phyloP scores from a whole-genome alignment of 2,797 vertebrate genomes.

The Liparis tanakae region DNA sequence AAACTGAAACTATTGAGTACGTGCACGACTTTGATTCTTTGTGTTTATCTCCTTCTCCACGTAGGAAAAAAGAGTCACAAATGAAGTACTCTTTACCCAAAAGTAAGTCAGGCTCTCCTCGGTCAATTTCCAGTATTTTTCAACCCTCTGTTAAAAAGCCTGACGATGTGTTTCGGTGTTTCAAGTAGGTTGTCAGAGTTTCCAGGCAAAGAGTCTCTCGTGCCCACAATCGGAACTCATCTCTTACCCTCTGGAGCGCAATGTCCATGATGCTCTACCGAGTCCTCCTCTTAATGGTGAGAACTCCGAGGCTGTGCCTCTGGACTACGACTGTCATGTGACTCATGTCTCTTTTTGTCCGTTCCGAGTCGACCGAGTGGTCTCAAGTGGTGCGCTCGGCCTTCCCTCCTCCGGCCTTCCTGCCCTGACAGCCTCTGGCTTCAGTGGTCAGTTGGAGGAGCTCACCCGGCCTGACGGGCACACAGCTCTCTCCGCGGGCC shows the following conservation, averaged over 20 bases:
- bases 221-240: slow-evolving; percentile 73
- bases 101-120: slow-evolving; percentile 74
- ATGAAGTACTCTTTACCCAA: slow-evolving; percentile 78
- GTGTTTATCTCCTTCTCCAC: slow-evolving; percentile 28
- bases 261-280: slow-evolving; percentile 73
- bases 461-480: slow-evolving; percentile 71
- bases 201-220: slow-evolving; percentile 76
- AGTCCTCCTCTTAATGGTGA: slow-evolving; percentile 84
- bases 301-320: slow-evolving; percentile 2
- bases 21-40: not conserved
- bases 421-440: slow-evolving; percentile 29
- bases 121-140: not conserved
- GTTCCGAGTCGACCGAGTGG: slow-evolving; percentile 21
- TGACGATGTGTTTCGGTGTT: slow-evolving; percentile 33
- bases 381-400: slow-evolving; percentile 4
- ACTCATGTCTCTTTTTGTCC: no score
- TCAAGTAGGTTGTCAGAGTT: slow-evolving; percentile 69
- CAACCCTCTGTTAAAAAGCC: not conserved
- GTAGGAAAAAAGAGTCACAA: slow-evolving; percentile 80
- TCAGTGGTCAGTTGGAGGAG: slow-evolving; percentile 63
- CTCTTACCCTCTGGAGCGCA: slow-evolving; percentile 80
- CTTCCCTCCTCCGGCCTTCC: slow-evolving; percentile 21
- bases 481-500: slow-evolving; percentile 68
- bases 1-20: not conserved
- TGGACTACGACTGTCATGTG: not conserved